Evolutionary conservation across 2,113 vertebrate genomes (phyloP).

Genomic region (Siphamia tubifer): DNA sequence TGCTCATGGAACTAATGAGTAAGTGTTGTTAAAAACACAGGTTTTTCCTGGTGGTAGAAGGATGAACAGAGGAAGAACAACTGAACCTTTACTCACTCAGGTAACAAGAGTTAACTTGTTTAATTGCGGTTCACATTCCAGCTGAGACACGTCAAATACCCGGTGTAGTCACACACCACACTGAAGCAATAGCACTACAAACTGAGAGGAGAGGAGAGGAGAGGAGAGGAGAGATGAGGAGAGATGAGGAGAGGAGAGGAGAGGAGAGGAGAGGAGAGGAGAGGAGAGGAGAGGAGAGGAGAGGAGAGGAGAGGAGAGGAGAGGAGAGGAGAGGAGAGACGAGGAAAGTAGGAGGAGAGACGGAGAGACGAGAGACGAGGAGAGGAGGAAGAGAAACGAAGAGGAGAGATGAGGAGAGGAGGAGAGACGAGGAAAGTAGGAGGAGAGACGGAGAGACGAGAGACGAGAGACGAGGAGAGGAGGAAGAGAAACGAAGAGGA

Average conservation of each 20-base stretch:
- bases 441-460: not conserved
- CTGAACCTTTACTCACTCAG: slow-evolving; percentile 43
- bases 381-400: not conserved
- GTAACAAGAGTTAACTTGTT: slow-evolving; percentile 80
- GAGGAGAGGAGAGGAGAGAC: not conserved
- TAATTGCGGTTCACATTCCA: slow-evolving; percentile 69
- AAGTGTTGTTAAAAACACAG: too few relatives aligned
- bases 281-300: not conserved
- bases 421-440: too few relatives aligned
- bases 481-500: slow-evolving; percentile 2
- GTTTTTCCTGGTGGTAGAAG: too few relatives aligned
- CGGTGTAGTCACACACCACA: slow-evolving; percentile 12
- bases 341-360: slow-evolving; percentile 33
- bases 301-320: too few relatives aligned
- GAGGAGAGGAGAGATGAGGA: too few relatives aligned
- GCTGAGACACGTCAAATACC: slow-evolving; percentile 58
- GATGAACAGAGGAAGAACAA: not conserved
- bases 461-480: slow-evolving; percentile 26
- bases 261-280: slow-evolving; percentile 13
- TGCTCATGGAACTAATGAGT: too few relatives aligned
- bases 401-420: too few relatives aligned
- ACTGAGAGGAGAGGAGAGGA: not conserved
- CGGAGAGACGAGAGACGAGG: slow-evolving; percentile 16
- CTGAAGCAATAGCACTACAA: not conserved
- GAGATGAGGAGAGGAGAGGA: slow-evolving; percentile 30